Evolutionary conservation across 2,797 vertebrate genomes (phyloP), one percentile per base, ranked within the genome.

Genomic region (Sebastiscus tertius): DNA sequence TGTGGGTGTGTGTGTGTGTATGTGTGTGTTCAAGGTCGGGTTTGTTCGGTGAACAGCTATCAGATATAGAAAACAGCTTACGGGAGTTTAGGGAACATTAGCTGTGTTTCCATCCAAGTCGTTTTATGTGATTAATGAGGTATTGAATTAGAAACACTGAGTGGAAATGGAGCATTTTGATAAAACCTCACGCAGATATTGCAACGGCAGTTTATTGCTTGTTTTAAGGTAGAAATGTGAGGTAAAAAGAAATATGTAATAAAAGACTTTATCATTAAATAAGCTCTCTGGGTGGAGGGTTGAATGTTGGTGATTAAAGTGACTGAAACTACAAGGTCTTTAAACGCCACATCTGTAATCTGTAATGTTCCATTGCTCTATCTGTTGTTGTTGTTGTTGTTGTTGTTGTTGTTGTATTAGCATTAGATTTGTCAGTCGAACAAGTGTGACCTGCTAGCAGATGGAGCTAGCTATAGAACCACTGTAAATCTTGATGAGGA

Each of bases 1-100:
- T 55, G 31, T 26, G 68, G 46, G 29, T 62, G 4, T 42, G 36
- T 65, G 72, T 73, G 75, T 34, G 67, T 79, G 11, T 42, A 31
- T 36, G 33, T 70, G 4, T 39, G 52, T 72, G 67, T 83, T 81
- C 39, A 84, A 78, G 56, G 84, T 79, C 26, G 18, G n/a, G 55
- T 73, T 81, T 82, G 70, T 78, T 77, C 9, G 4, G 14, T 39
- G 36, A 82, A 69, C 56, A 71, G 64, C 69, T 68, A 29, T 80
- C 49, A 49, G 62, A 63, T 59, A 26, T 22, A 62, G 66, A 69
- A 81, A 85, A 71, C 66, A 24, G 62, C 67, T 81, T 14, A 77
- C 8, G 14, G 61, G 29, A 29, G 64, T 58, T 9, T 52, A 42
- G 73, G 63, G 26, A 80, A 77, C 63, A 67, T 81, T 67, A 55